phyloP scores from a whole-genome alignment of 2,888 invertebrate genomes.

The Cynaeus angustus region DNA sequence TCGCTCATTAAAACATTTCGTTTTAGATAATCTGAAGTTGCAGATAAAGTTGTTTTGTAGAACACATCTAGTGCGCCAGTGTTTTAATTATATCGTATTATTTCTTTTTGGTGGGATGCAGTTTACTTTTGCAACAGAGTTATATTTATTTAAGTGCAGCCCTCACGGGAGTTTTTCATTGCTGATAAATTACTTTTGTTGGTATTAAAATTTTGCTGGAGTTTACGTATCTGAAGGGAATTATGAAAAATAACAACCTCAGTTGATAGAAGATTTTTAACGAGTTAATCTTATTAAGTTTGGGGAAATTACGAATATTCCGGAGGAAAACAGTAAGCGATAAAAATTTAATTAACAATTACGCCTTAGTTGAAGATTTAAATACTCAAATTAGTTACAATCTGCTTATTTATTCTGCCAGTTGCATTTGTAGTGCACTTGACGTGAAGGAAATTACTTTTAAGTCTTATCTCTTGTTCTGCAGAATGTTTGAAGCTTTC shows the following conservation, averaged over 20 bases:
- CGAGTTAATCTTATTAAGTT: neutral
- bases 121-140: conserved; percentile 22
- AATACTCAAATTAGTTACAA: neutral
- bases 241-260: conserved; percentile 13
- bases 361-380: conserved; percentile 1
- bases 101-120: conserved; percentile 25
- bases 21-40: conserved; percentile 5
- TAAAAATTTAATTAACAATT: conserved; percentile 15
- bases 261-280: conserved; percentile 18
- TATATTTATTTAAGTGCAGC: conserved; percentile 25
- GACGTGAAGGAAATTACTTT: conserved; percentile 1
- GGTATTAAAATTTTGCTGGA: conserved; percentile 15
- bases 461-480: neutral
- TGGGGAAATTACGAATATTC: neutral
- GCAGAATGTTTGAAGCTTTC: neutral
- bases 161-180: conserved; percentile 22
- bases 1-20: conserved; percentile 3
- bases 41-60: conserved; percentile 22
- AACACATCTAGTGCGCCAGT: conserved; percentile 3
- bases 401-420: conserved; percentile 5
- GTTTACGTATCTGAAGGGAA: neutral
- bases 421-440: neutral
- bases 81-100: conserved; percentile 32
- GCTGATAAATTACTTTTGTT: conserved; percentile 33
- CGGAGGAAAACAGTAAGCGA: neutral